Evolutionary conservation across 2,888 invertebrate species (phyloP), one percentile per base, ranked within the genome.

Genomic region (Nysson spinosus): DNA sequence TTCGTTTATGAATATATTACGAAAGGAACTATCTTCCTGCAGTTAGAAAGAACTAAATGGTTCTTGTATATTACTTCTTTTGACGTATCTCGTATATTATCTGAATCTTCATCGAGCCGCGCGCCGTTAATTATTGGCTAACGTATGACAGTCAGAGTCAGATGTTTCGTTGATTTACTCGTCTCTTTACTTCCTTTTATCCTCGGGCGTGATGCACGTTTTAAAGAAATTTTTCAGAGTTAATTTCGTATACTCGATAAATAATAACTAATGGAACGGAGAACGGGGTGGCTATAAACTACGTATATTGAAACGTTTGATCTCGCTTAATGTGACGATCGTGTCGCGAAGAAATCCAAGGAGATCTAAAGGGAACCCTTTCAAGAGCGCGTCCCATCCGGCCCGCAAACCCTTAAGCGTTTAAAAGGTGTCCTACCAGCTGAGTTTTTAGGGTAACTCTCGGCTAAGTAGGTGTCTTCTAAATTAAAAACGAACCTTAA

Each of bases 301-400:
- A 72, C 64, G 56, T 40, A 30, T 19, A 50, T 61, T 49, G 55
- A 17, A 32, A 20, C 67, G 61, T 69, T 70, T 80, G 80, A 74
- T 79, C 79, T 74, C 57, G 30, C 50, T 78, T 78, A 83, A 83
- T 78, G 79, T 78, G 77, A 69, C 74, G 78, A 74, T 78, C 83
- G 83, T 83, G 83, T 79, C 80, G 72, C 69, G 57, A 12, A 37
- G 50, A 64, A 51, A 72, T 77, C 74, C 68, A 34, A 51, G 50
- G 65, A 77, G 82, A 82, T 83, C 75, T 72, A 11, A 51, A 6
- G 20, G 17, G 52, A 77, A 77, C 77, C 75, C 75, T 66, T 76
- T 75, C 52, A 12, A 32, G 39, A 17, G 32, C 7, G 20, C 30
- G 11, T 32, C 43, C 14, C 54, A 35, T 40, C 58, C 52, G 42